phyloP scores from a whole-genome alignment of 2,797 vertebrate species.

The Vireo griseus region DNA sequence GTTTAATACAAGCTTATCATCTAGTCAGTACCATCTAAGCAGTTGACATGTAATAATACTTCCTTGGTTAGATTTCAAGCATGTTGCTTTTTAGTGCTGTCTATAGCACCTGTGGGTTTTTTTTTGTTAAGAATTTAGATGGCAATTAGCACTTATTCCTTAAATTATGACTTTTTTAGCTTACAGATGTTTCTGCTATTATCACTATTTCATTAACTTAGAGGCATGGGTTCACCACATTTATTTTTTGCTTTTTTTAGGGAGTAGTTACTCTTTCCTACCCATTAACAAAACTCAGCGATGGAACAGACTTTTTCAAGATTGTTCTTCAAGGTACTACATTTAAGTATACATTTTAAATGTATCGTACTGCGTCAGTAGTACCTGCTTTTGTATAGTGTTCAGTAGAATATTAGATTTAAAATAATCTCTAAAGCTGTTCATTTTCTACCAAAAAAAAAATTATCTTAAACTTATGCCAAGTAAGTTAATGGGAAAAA shows the following conservation, averaged over 20 bases:
- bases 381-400: not conserved
- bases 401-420: not conserved
- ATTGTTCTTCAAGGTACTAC: slow-evolving; percentile 68
- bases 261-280: slow-evolving; percentile 55
- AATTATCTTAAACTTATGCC: not conserved
- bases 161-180: not conserved
- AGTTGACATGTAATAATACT: not conserved
- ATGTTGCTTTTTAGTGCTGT: not conserved
- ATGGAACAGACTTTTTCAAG: slow-evolving; percentile 65
- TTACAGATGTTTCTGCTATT: not conserved
- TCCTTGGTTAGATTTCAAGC: not conserved
- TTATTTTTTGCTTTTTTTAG: slow-evolving; percentile 40
- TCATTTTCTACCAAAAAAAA: not conserved
- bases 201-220: not conserved
- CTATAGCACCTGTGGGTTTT: not conserved
- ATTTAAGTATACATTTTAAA: not conserved
- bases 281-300: slow-evolving; percentile 45
- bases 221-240: not conserved
- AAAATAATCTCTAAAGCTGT: not conserved
- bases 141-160: not conserved
- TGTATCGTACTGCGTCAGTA: not conserved
- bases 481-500: not conserved
- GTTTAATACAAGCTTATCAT: not conserved
- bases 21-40: not conserved
- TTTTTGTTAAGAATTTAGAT: not conserved